Evolutionary conservation across 2,888 invertebrate species (phyloP).

Genomic region (Epirrhoe tristata): DNA sequence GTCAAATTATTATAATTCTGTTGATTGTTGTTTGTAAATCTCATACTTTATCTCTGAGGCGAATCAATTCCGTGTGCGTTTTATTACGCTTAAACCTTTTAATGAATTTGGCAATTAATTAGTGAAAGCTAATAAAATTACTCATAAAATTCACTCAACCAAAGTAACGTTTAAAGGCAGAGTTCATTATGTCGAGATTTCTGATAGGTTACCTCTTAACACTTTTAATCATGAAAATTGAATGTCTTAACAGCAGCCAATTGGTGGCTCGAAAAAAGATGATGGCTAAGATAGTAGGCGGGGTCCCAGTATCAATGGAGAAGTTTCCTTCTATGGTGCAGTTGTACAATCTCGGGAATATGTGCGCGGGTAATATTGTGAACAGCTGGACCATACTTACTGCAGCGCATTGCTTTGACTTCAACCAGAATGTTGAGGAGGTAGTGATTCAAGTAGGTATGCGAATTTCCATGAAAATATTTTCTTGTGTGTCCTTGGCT

Average conservation of each 20-base stretch:
- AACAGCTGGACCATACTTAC: slow-evolving; percentile 66
- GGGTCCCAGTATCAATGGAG: slow-evolving; percentile 51
- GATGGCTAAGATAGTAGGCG: slow-evolving; percentile 61
- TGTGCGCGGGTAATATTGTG: slow-evolving; percentile 67
- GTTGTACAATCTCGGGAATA: slow-evolving; percentile 61
- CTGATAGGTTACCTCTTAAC: slow-evolving; percentile 5
- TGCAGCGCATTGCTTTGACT: slow-evolving; percentile 69
- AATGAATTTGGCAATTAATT: slow-evolving; percentile 42
- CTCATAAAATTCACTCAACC: slow-evolving; percentile 11
- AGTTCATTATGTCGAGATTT: slow-evolving; percentile 15
- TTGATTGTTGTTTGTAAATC: too few relatives aligned
- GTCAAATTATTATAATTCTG: too few relatives aligned
- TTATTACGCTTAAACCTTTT: slow-evolving; percentile 48
- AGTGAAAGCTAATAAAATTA: slow-evolving; percentile 5
- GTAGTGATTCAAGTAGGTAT: slow-evolving; percentile 66
- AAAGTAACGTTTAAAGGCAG: not conserved
- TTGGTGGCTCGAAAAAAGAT: slow-evolving; percentile 8
- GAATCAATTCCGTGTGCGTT: slow-evolving; percentile 31
- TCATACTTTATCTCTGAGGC: not conserved
- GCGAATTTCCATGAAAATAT: slow-evolving; percentile 24
- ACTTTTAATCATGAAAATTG: slow-evolving; percentile 15
- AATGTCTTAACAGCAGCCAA: slow-evolving; percentile 1
- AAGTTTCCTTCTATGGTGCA: slow-evolving; percentile 61
- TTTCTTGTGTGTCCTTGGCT: not conserved
- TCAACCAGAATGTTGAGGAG: slow-evolving; percentile 52